These are phyloP conservation scores for Caenorhabditis sp. DNA, from an alignment of 2,888 invertebrate species.

Conservation along the genomic window DNA sequence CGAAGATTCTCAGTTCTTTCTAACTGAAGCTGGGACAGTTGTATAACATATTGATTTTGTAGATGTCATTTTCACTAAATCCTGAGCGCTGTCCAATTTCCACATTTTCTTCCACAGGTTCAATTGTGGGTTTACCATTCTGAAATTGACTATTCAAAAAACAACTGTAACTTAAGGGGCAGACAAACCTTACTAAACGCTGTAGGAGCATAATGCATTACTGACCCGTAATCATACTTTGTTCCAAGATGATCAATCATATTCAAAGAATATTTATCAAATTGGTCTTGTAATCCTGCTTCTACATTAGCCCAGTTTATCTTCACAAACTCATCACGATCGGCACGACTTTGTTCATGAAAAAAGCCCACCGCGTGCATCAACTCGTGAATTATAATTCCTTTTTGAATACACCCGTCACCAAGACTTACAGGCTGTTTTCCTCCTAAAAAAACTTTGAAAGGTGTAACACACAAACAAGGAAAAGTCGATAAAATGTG, in stretches of 20 bases:
- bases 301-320: conserved; percentile 82
- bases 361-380: conserved; percentile 83
- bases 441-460: conserved; percentile 78
- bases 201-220: conserved; percentile 85
- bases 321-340: conserved; percentile 83
- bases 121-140: conserved; percentile 81
- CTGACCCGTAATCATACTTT: conserved; percentile 84
- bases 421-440: conserved; percentile 83
- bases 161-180: background rate
- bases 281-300: conserved; percentile 81
- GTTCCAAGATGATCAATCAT: conserved; percentile 83
- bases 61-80: conserved; percentile 82
- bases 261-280: conserved; percentile 80
- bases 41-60: conserved; percentile 83
- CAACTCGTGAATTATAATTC: conserved; percentile 83
- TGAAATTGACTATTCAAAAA: conserved; percentile 30
- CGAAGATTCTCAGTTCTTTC: background rate
- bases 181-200: conserved; percentile 84
- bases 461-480: too few relatives aligned
- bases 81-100: conserved; percentile 81
- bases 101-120: conserved; percentile 75
- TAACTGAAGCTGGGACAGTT: conserved; percentile 76
- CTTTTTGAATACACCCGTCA: conserved; percentile 83
- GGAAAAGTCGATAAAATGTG: too few relatives aligned
- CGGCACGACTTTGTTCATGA: conserved; percentile 83